These are phyloP conservation scores for Limnephilus marmoratus DNA, from an alignment of 2,888 invertebrate genomes.

Conservation along the genomic window DNA sequence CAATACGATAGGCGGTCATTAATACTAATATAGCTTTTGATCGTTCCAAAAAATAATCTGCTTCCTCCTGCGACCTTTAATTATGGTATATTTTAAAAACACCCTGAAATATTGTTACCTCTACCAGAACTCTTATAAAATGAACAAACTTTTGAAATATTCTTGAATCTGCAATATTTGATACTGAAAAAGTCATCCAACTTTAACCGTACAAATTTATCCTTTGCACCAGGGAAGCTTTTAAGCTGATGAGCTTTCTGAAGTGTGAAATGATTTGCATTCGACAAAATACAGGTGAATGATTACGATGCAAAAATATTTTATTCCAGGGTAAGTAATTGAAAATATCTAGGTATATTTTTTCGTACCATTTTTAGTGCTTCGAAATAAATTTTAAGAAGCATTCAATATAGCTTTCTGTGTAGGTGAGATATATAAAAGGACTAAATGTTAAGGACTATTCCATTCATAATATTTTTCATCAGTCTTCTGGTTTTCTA, in stretches of 20 bases:
- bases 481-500: background rate
- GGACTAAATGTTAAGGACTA: too few species aligned
- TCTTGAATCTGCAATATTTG: background rate
- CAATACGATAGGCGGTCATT: too few species aligned
- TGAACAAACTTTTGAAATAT: background rate
- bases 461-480: too few species aligned
- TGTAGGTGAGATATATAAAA: background rate
- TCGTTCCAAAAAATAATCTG: too few species aligned
- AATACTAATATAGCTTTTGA: too few species aligned
- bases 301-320: background rate
- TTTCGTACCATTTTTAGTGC: background rate
- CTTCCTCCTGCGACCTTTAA: background rate
- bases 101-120: background rate
- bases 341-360: too few species aligned
- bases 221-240: slow-evolving; percentile 10
- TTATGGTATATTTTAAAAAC: background rate
- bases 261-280: slow-evolving; percentile 44
- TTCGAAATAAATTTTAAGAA: background rate
- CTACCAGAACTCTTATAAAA: background rate
- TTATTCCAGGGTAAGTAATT: background rate
- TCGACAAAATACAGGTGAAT: slow-evolving; percentile 13
- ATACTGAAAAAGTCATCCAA: background rate
- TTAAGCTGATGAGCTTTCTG: slow-evolving; percentile 36
- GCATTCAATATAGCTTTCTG: background rate
- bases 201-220: background rate